Evolutionary conservation across 2,888 invertebrate species (phyloP), one percentile per base, ranked within the genome.

Genomic region (Eurytoma californica): DNA sequence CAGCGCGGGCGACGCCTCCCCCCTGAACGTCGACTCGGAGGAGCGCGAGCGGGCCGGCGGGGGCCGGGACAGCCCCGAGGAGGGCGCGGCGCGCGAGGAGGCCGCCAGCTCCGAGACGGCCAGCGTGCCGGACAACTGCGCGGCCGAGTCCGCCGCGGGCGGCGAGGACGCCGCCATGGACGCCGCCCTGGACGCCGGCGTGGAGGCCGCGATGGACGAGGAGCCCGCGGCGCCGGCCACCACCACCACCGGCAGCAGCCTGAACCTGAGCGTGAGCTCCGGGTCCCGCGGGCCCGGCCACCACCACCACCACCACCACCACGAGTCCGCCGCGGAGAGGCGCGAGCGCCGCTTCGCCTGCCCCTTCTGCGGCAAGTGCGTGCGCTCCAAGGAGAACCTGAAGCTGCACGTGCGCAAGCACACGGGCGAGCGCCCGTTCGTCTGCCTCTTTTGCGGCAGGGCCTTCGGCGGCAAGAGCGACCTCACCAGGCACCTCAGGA

Each of bases 391-490:
- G 91, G 96, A 96, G 91, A 96, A 96, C 89, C 92, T 97, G 72
- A 96, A 97, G 90, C 91, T 97, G 83, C 97, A 97, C 90, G 96
- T 97, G 24, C 93, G 96, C 77, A 97, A 97, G 87, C 97, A 97
- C 88, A 93, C 93, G n/a, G 96, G 96, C 13, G 97, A 97, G 89
- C 92, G 97, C 49, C 97, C 97, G n/a, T 97, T 97, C 89, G 97
- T 96, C 76, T 97, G 97, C 85, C 92, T 97, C 82, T 97, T 97
- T 90, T 97, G 97, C 89, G 96, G 96, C 0, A 92, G 96, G 39
- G 96, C 96, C 28, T 97, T 97, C 87, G 96, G 97, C 4, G 96
- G 96, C 39, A 97, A 97, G 90, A 96, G 96, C 87, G 96, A 97
- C 88, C 91, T 97, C 84, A 97, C 96, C 20, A 94, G 96, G 47